Evolutionary conservation across 2,113 vertebrate species (phyloP), one percentile per base, ranked within the genome.

Genomic region (Anseranas semipalmata): DNA sequence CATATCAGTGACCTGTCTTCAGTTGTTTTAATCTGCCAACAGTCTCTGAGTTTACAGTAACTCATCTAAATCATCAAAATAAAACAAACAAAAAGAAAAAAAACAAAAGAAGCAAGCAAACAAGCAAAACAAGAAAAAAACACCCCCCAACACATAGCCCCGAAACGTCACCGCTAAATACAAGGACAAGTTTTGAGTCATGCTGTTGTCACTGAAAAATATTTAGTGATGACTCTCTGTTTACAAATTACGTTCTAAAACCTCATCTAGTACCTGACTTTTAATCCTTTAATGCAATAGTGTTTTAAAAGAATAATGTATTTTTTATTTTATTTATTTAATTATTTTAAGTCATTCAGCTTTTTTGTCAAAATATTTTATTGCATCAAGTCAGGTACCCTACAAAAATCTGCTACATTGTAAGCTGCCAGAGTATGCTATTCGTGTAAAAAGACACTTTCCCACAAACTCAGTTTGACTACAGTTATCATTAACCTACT

Each of bases 341-440:
- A 10, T 62, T 63, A 39, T 22, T 45, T 41, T 52, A 28, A 68
- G 32, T 72, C 2, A 48, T 60, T 3, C 2, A 2, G 4, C 18
- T 71, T 73, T 74, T 25, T 58, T n/a, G 20, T 74, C 8, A 10
- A 39, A 72, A n/a, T 11, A 18, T 22, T 67, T 77, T 62, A 12
- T 50, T 7, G 0, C 21, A 52, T 66, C 15, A 45, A 18, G 39
- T 27, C 32, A 45, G 1, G 0, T 37, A 41, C 8, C 13, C 68
- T 78, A 52, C 3, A 78, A 75, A 58, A 60, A 35, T 48, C 3
- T 1, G 52, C 22, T 33, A 4, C 4, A 1, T 4, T 19, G 37
- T 28, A 63, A 63, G 37, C 19, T 59, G 58, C 12, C 58, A 59
- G 56, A n/a, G 58, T 59, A 20, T n/a, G 33, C 58, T 33, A 35